Conservation (phyloP, 2,888 invertebrate genomes). For the Noctua fimbriata region DNA sequence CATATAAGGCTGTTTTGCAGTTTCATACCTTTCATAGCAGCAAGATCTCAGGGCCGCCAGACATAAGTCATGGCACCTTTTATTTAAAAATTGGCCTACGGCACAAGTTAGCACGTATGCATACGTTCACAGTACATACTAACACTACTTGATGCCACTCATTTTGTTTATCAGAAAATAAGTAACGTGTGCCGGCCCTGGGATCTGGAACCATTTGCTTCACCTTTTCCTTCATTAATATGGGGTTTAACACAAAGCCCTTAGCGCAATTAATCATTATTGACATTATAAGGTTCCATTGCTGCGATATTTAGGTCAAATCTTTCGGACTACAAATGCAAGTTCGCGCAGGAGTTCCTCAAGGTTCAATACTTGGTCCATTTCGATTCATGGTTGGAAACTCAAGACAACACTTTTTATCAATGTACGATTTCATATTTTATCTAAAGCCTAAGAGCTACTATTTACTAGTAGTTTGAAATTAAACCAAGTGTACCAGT, state of each 20-base stretch:
- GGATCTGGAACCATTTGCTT: too few species aligned
- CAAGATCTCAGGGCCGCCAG: too few species aligned
- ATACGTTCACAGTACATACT: too few species aligned
- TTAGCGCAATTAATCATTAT: not conserved
- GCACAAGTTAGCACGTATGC: too few species aligned
- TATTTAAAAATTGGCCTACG: too few species aligned
- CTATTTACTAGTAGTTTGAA: not conserved
- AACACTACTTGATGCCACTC: too few species aligned
- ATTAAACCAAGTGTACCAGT: not conserved
- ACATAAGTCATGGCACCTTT: too few species aligned
- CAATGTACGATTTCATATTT: not conserved
- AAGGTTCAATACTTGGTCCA: conserved; percentile 4
- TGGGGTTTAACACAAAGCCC: not conserved
- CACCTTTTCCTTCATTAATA: not conserved
- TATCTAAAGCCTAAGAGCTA: not conserved
- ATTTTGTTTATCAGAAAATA: too few species aligned
- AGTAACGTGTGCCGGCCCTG: too few species aligned
- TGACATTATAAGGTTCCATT: not conserved
- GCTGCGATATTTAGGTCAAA: too few species aligned
- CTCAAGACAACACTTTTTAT: not conserved
- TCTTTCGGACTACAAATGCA: not conserved
- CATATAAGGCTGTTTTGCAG: too few species aligned
- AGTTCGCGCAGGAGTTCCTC: not conserved
- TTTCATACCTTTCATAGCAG: too few species aligned
- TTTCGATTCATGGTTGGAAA: not conserved